These are phyloP conservation scores for Phylloscopus trochilus DNA, from an alignment of 2,113 vertebrate genomes.

Conservation along the genomic window DNA sequence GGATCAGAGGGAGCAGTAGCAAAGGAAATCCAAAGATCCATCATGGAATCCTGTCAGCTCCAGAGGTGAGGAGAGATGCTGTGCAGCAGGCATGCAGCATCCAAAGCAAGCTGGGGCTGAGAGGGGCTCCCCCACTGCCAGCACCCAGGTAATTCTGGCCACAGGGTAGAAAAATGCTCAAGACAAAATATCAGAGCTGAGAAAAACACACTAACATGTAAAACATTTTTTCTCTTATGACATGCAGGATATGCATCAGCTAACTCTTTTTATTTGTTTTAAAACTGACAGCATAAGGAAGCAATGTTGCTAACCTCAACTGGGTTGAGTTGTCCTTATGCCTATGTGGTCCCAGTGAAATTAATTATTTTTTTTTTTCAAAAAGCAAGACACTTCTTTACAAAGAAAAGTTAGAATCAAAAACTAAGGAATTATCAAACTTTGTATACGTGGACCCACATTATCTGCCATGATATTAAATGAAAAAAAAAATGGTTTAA, in stretches of 20 bases:
- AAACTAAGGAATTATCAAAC: neutral
- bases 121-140: neutral
- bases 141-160: rapidly evolving
- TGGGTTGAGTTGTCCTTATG: neutral
- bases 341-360: neutral
- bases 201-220: neutral
- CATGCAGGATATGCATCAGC: neutral
- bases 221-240: neutral
- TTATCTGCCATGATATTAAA: neutral
- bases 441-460: rapidly evolving
- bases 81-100: neutral
- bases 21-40: neutral
- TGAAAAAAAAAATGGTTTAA: neutral
- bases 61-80: neutral
- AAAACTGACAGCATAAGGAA: neutral
- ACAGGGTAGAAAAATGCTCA: neutral
- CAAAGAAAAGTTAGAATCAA: neutral
- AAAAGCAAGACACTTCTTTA: neutral
- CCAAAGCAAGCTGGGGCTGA: neutral
- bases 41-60: neutral
- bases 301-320: neutral
- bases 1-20: neutral
- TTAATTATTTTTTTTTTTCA: neutral
- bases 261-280: neutral
- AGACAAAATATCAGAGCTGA: neutral